phyloP scores from a whole-genome alignment of 2,888 invertebrate species.

The Tenthredo scrophulariae region DNA sequence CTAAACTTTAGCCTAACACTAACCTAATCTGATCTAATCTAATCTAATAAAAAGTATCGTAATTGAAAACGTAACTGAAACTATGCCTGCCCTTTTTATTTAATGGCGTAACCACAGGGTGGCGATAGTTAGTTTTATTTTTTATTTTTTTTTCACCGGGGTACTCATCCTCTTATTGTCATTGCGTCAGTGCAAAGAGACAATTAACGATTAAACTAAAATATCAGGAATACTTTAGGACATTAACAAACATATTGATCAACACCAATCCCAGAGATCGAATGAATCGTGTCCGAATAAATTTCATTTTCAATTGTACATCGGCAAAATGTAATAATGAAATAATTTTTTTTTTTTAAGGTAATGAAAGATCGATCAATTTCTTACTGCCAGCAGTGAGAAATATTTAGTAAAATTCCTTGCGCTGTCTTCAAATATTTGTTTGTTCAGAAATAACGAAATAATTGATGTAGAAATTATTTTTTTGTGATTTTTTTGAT shows the following conservation, averaged over 20 bases:
- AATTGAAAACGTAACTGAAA: conserved; percentile 37
- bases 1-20: conserved; percentile 47
- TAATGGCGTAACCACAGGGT: conserved; percentile 33
- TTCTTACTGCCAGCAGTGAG: conserved; percentile 48
- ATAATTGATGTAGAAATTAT: neutral
- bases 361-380: neutral
- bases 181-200: conserved; percentile 50
- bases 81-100: conserved; percentile 14
- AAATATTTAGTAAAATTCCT: neutral
- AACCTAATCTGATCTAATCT: conserved; percentile 39
- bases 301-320: conserved; percentile 46
- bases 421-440: neutral
- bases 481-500: neutral
- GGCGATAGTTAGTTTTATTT: conserved; percentile 11
- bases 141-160: conserved; percentile 54
- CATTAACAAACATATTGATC: neutral
- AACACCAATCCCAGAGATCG: neutral
- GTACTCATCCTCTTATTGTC: conserved; percentile 57
- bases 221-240: conserved; percentile 37
- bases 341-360: conserved; percentile 31
- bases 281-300: neutral
- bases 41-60: conserved; percentile 47
- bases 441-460: neutral
- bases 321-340: conserved; percentile 45
- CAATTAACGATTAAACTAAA: conserved; percentile 33